A percentile compares a stretch with the other conserved stretches of the same genome.
These are phyloP conservation scores for Caenorhabditis wallacei DNA, from an alignment of 2,888 invertebrate genomes.

Conservation along the genomic window DNA sequence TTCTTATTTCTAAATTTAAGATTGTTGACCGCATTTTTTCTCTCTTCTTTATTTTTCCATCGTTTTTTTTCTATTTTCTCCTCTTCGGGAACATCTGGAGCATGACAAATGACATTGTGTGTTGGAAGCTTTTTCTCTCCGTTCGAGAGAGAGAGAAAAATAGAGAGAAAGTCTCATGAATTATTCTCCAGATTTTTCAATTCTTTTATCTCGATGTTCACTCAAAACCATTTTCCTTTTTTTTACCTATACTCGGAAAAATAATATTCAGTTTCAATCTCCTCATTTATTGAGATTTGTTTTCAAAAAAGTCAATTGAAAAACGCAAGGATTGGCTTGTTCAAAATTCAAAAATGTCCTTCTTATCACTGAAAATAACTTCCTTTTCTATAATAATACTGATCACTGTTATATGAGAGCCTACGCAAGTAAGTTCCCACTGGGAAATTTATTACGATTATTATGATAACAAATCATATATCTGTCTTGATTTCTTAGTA, in stretches of 20 bases:
- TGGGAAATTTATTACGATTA: too few species aligned
- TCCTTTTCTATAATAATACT: too few species aligned
- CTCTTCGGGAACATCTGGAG: constrained; percentile 49
- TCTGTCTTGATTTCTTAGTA: too few species aligned
- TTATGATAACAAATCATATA: too few species aligned
- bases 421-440: too few species aligned
- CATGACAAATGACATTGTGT: constrained; percentile 61
- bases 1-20: constrained; percentile 20
- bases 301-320: too few species aligned
- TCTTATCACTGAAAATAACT: too few species aligned
- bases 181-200: constrained; percentile 19
- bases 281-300: too few species aligned
- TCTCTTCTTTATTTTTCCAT: neutral
- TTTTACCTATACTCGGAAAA: neutral
- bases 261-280: too few species aligned
- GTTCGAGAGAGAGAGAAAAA: constrained; percentile 14
- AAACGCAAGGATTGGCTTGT: too few species aligned
- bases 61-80: constrained; percentile 7
- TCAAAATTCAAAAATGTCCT: too few species aligned
- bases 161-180: constrained; percentile 30
- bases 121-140: constrained; percentile 19
- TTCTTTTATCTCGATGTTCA: constrained; percentile 8
- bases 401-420: too few species aligned
- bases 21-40: constrained; percentile 27
- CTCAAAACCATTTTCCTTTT: constrained; percentile 1